Evolutionary conservation across 2,113 vertebrate genomes (phyloP).

Genomic region (Eolophus roseicapilla): DNA sequence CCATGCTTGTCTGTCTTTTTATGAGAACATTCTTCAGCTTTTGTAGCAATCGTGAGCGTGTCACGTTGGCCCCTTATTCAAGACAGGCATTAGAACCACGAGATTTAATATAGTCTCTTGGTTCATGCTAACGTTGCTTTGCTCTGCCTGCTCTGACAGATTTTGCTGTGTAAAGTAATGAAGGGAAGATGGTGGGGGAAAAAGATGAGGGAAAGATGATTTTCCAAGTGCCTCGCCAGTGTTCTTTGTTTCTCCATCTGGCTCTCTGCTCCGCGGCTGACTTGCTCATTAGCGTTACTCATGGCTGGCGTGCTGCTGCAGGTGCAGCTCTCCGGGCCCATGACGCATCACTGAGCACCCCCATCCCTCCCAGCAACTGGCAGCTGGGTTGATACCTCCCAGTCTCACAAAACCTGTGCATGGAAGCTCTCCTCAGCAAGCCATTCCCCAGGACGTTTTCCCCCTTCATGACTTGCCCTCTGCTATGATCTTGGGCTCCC

Average conservation of each 20-base stretch:
- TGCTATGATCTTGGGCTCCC: background rate
- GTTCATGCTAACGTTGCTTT: background rate
- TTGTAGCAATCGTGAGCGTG: background rate
- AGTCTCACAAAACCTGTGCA: background rate
- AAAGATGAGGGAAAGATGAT: background rate
- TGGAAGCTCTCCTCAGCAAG: background rate
- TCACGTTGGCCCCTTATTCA: background rate
- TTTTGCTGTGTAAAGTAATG: background rate
- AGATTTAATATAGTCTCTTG: background rate
- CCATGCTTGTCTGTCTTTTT: background rate
- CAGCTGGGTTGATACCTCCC: background rate
- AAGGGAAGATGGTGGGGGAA: background rate
- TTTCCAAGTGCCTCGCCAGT: background rate
- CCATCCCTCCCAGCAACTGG: background rate
- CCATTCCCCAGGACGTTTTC: background rate
- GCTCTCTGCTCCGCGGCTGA: background rate
- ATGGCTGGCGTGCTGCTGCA: constrained; percentile 2
- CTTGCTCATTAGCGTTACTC: background rate
- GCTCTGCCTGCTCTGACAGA: background rate
- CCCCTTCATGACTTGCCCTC: background rate
- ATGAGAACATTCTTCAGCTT: constrained; percentile 25
- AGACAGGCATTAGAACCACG: background rate
- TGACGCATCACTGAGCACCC: background rate
- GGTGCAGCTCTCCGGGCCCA: constrained; percentile 21
- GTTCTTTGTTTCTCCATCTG: constrained; percentile 27